Percentiles rank a stretch among this genome's conserved stretches.
These are phyloP conservation scores for Galago senegalensis DNA, from an alignment of 2,797 vertebrate species.

Conservation along the genomic window DNA sequence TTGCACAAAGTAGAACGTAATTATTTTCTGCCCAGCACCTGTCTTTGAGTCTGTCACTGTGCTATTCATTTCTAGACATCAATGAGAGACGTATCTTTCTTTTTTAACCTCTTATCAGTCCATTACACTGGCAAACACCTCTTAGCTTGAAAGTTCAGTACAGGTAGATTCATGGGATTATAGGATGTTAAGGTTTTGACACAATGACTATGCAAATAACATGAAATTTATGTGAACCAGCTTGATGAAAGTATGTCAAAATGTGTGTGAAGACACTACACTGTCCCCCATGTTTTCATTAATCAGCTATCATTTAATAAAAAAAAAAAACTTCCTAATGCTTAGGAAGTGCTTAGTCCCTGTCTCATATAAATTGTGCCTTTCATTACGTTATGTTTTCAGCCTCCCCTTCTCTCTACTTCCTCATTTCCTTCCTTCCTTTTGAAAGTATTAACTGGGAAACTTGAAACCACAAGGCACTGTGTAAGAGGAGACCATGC, in stretches of 20 bases:
- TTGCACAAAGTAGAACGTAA: slow-evolving; percentile 32
- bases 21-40: slow-evolving; percentile 41
- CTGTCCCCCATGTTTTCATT: too few relatives aligned
- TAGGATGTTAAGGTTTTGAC: background rate
- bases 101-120: slow-evolving; percentile 1
- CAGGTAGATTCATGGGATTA: background rate
- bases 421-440: background rate
- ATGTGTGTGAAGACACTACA: too few relatives aligned
- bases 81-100: background rate
- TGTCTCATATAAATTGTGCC: background rate
- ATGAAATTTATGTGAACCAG: too few relatives aligned
- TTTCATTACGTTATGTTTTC: slow-evolving; percentile 25
- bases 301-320: too few relatives aligned
- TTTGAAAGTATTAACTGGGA: background rate
- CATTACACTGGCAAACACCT: slow-evolving; percentile 25
- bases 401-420: background rate
- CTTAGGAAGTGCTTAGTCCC: background rate
- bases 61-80: slow-evolving; percentile 29
- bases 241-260: too few relatives aligned
- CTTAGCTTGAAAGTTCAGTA: background rate
- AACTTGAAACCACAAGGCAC: background rate
- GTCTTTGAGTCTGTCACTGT: slow-evolving; percentile 46
- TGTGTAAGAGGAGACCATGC: background rate
- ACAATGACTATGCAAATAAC: too few relatives aligned
- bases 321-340: background rate